Evolutionary conservation across 2,797 vertebrate species (phyloP), one percentile per base, ranked within the genome.

Genomic region (Cichlasoma orientale): DNA sequence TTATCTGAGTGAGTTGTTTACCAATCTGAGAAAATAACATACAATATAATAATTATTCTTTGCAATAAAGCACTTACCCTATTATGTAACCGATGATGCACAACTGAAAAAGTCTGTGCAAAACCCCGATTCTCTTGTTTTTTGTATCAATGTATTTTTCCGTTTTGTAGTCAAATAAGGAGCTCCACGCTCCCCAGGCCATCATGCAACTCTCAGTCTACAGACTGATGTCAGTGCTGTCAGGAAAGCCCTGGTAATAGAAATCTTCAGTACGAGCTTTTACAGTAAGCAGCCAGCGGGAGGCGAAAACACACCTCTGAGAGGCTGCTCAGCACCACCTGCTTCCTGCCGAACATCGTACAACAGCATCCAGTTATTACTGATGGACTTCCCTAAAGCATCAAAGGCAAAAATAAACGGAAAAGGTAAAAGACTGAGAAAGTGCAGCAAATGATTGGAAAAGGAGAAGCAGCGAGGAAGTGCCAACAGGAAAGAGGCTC

Each of bases 41-140:
- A 31, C 31, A 31, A 53, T 3, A 12, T 2, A 23, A 6, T 23
- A 2, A 23, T 12, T 54, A 12, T 21, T 23, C 19, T 6, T 21
- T 21, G 1, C 12, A 23, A 54, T 4, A 8, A 13, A 21, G 13
- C 21, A 72, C 95, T 94, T 90, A 96, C 95, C 89, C 97, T 81
- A 90, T 96, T 91, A 92, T 95, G 94, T 92, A 99, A 19, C 95
- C 94, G 90, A 99, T 92, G 82, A 98, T 90, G 55, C 88, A 91
- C 52, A 98, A 88, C 92, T 98, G 98, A 85, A 97, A 88, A 68
- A 95, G 82, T 87, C 97, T 92, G 75, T 97, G 97, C 77, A 98
- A 94, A 77, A 97, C 21, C 19, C 97, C 97, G 68, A 99, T 95
- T 94, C 92, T 97, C 94, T 96, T 98, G 90, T 96, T 97, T 89